A percentile compares a stretch with the other conserved stretches of the same genome.
Conservation (phyloP, 2,113 vertebrate species). For the Nannospalax galili region DNA sequence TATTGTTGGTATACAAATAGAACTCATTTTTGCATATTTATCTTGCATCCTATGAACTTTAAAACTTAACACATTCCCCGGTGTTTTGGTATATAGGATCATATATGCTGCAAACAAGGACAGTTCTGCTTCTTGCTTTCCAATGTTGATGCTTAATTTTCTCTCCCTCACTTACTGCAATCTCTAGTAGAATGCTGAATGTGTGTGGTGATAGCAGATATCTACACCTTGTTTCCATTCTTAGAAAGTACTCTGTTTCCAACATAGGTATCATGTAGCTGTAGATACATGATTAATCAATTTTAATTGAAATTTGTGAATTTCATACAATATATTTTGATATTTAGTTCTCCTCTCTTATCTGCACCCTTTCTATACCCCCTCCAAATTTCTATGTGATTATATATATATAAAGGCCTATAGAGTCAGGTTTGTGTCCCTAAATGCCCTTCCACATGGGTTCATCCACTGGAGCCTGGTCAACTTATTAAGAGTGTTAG, state of each 20-base stretch:
- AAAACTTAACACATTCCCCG: not conserved
- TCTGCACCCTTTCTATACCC: too few species aligned
- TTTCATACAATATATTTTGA: too few species aligned
- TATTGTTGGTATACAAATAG: not conserved
- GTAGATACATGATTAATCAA: not conserved
- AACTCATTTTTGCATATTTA: not conserved
- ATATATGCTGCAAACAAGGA: not conserved
- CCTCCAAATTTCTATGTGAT: too few species aligned
- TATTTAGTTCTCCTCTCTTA: too few species aligned
- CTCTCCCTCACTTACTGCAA: too few species aligned
- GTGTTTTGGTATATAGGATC: not conserved
- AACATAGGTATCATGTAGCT: not conserved
- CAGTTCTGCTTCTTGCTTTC: not conserved
- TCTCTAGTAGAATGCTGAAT: not conserved
- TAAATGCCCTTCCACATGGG: too few species aligned
- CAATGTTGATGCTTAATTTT: not conserved
- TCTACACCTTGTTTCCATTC: not conserved
- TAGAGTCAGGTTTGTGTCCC: too few species aligned
- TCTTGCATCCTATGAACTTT: not conserved
- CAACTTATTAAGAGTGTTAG: too few species aligned
- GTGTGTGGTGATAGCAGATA: not conserved
- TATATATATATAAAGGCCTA: too few species aligned
- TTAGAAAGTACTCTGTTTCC: not conserved
- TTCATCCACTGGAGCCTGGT: too few species aligned
- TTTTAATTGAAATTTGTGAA: too few species aligned